Evolutionary conservation across 2,797 vertebrate genomes (phyloP).

Genomic region (Spheniscus humboldti): DNA sequence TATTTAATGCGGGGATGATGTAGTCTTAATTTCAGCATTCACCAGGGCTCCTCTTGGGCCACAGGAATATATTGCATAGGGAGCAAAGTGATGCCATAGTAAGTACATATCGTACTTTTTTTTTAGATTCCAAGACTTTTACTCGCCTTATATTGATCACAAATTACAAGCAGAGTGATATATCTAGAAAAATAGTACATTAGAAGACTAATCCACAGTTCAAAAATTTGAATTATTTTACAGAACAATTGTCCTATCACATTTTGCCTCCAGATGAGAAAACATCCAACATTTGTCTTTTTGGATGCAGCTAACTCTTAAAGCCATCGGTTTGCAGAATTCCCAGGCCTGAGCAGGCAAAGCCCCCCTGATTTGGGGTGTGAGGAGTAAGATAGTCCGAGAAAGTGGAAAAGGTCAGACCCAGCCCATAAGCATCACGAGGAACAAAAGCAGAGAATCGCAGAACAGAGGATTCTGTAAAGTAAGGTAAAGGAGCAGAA

Average conservation of each 20-base stretch:
- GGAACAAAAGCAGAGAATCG: neutral
- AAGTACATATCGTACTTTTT: neutral
- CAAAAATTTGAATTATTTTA: neutral
- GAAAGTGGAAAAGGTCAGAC: neutral
- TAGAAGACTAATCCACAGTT: neutral
- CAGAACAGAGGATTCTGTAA: neutral
- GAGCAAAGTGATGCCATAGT: neutral
- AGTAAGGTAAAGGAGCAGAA: neutral
- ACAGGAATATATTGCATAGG: neutral
- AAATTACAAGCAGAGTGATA: neutral
- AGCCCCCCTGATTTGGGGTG: neutral
- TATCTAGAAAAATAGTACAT: neutral
- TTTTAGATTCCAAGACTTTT: neutral
- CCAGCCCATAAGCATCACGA: neutral
- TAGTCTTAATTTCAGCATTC: neutral
- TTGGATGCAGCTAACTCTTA: neutral
- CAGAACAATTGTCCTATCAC: neutral
- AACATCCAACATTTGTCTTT: neutral
- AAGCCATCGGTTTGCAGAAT: neutral
- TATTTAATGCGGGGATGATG: neutral
- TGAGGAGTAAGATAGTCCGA: neutral
- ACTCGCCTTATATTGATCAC: neutral
- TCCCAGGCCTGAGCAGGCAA: neutral
- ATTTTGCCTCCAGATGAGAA: neutral
- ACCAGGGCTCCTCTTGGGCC: neutral